Conservation (phyloP, 2,797 vertebrate genomes). For the Sebastes steindachneri region DNA sequence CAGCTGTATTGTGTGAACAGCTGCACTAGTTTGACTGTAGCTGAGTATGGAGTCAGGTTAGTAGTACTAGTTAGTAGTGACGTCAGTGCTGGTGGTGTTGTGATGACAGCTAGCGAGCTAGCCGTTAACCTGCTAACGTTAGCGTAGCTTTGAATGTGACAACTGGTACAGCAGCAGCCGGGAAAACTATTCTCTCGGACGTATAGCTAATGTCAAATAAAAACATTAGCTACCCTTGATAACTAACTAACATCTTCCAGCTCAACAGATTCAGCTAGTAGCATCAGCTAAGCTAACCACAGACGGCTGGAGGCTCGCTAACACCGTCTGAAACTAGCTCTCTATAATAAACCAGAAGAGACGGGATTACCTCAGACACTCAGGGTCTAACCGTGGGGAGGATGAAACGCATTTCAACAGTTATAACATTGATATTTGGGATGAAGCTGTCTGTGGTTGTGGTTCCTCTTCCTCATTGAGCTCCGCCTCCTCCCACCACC, state of each 20-base stretch:
- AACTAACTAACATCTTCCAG: fast-evolving
- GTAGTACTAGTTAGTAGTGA: too few relatives aligned
- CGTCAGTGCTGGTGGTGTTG: neutral
- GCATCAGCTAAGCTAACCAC: slow-evolving; percentile 19
- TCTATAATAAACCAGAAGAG: neutral
- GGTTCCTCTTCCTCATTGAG: slow-evolving; percentile 25
- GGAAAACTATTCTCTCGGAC: fast-evolving
- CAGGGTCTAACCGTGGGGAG: neutral
- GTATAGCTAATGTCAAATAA: neutral
- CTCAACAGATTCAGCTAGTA: neutral
- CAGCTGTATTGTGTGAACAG: neutral
- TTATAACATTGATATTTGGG: neutral
- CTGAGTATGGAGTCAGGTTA: neutral
- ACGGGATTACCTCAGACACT: neutral
- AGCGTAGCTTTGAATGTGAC: neutral
- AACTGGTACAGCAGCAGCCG: neutral
- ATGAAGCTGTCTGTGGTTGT: neutral
- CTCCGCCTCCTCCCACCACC: slow-evolving; percentile 4
- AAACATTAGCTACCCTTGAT: fast-evolving
- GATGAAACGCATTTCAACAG: neutral
- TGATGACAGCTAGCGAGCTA: neutral
- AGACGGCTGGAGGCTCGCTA: neutral
- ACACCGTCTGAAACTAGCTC: neutral
- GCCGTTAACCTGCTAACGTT: neutral
- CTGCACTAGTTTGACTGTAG: neutral